Evolutionary conservation across 2,797 vertebrate genomes (phyloP), one percentile per base, ranked within the genome.

Genomic region (Chloroceryle inda): DNA sequence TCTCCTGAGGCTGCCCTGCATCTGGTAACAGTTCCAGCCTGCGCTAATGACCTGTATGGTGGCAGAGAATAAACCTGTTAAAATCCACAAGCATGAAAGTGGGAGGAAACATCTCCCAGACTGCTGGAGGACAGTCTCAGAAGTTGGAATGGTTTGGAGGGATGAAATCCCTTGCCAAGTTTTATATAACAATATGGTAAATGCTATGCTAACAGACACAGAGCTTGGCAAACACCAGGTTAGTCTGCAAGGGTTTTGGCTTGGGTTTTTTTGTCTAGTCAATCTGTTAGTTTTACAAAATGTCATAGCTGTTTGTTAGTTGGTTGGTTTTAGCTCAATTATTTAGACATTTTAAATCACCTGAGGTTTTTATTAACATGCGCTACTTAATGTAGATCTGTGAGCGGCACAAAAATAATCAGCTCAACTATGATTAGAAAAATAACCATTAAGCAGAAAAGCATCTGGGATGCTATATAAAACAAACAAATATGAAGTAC

Each of bases 281-380:
- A 73, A n/a, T 71, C 27, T 85, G 50, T 62, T 85, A 53, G 53
- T 73, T 96, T 86, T 69, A 89, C 44, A 73, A 82, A 82, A 76
- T 33, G 24, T 33, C 15, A 5, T 73, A 73, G 55, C 62, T 59
- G 27, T 83, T 83, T 11, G 22, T 74, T 63, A 18, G 23, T 45
- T 85, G 40, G 35, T 31, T 89, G 26, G 38, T 58, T 96, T 89
- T 58, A 92, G 63, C 12, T 27, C 78, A 91, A 76, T 76, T 91
- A 91, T 58, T 88, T 17, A 85, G 71, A 79, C 33, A 52, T 79
- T 76, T 91, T 55, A 93, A 73, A 87, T 91, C 84, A 95, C 77
- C 40, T 55, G 50, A 85, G 42, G 17, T 47, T 93, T 87, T 82
- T 73, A 80, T 82, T 72, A 91, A 66, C 9, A 21, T n/a, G n/a